These are phyloP conservation scores for Drosophila mulleri DNA, from an alignment of 2,888 invertebrate species.

Conservation along the genomic window DNA sequence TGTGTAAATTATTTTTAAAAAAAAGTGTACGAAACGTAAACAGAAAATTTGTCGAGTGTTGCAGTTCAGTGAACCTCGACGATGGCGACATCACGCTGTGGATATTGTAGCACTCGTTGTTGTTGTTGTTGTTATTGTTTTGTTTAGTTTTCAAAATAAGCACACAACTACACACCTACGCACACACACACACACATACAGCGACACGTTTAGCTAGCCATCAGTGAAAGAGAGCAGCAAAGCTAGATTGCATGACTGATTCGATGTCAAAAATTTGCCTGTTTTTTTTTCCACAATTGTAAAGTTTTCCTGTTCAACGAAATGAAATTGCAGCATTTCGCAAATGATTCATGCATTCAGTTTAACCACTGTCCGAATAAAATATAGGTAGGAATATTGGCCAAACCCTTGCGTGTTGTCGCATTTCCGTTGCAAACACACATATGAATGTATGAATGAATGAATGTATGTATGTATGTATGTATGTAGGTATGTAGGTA, in stretches of 20 bases:
- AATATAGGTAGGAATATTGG: slow-evolving; percentile 25
- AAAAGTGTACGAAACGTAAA: slow-evolving; percentile 53
- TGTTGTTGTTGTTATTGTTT: slow-evolving; percentile 13
- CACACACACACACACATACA: slow-evolving; percentile 13
- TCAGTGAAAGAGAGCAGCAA: slow-evolving; percentile 16
- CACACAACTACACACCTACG: slow-evolving; percentile 48
- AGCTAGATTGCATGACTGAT: slow-evolving; percentile 68
- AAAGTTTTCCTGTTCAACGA: slow-evolving; percentile 17
- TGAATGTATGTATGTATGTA: background rate
- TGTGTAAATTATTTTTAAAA: background rate
- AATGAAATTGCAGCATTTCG: slow-evolving; percentile 49
- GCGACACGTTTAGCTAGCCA: background rate
- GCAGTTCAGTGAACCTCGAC: slow-evolving; percentile 67
- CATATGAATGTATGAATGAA: background rate
- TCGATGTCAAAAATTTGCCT: slow-evolving; percentile 42
- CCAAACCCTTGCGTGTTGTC: slow-evolving; percentile 65
- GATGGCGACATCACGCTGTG: slow-evolving; percentile 54
- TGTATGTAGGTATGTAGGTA: background rate
- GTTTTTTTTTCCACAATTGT: slow-evolving; percentile 6
- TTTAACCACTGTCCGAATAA: slow-evolving; percentile 46
- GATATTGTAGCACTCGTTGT: slow-evolving; percentile 41
- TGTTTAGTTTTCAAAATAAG: slow-evolving; percentile 67
- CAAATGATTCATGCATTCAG: slow-evolving; percentile 58
- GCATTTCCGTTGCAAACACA: slow-evolving; percentile 73
- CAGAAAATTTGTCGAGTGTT: slow-evolving; percentile 55